A percentile compares a stretch with the other conserved stretches of the same genome.
Evolutionary conservation across 2,113 vertebrate genomes (phyloP).

Genomic region (Clarias magur): DNA sequence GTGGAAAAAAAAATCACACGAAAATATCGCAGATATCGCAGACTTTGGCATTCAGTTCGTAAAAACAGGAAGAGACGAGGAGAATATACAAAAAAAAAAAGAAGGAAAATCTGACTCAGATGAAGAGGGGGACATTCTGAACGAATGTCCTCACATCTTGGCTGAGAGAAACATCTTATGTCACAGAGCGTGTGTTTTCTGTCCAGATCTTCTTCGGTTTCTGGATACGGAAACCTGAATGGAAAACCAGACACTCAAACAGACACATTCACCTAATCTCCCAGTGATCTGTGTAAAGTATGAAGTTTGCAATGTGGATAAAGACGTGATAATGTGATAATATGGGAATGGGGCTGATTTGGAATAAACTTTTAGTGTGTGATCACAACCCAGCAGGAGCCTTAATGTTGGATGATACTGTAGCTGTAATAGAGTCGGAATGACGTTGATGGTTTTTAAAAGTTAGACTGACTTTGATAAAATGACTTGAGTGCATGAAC

Average conservation of each 20-base stretch:
- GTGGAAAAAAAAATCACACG: not conserved
- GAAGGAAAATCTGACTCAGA: not conserved
- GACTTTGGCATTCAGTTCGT: constrained; percentile 6
- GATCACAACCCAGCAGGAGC: not conserved
- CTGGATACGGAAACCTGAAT: not conserved
- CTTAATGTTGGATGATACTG: too few species aligned
- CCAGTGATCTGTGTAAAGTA: not conserved
- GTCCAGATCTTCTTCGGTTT: not conserved
- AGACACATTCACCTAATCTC: not conserved
- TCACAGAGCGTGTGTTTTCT: not conserved
- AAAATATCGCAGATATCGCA: not conserved
- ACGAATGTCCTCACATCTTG: not conserved
- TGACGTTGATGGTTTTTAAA: too few species aligned
- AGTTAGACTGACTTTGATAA: too few species aligned
- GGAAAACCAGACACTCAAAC: not conserved
- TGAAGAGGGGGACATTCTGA: not conserved
- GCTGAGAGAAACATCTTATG: not conserved
- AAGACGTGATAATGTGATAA: not conserved
- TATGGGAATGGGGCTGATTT: too few species aligned
- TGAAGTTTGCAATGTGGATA: not conserved
- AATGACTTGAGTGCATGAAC: too few species aligned
- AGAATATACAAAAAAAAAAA: not conserved
- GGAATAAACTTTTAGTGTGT: not conserved
- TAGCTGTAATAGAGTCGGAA: too few species aligned
- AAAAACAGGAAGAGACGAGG: not conserved